Evolutionary conservation across 2,888 invertebrate species (phyloP).

Genomic region (Nasonovia ribisnigri): DNA sequence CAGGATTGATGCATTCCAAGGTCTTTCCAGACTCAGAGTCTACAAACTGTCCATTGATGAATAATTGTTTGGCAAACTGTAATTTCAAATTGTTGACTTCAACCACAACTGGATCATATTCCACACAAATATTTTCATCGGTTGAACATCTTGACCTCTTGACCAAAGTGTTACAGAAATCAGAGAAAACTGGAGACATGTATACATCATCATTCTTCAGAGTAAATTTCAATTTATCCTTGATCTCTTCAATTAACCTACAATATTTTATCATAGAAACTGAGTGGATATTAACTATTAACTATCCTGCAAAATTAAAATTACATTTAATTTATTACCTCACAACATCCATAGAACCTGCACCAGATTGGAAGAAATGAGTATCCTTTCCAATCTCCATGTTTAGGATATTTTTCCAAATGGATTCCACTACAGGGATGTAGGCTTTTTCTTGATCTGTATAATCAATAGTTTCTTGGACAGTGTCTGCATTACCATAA

Average conservation of each 20-base stretch:
- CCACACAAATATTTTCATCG: conserved; percentile 73
- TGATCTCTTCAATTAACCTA: conserved; percentile 91
- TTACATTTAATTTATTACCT: conserved; percentile 70
- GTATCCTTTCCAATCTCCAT: conserved; percentile 81
- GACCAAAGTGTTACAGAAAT: conserved; percentile 81
- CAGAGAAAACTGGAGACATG: conserved; percentile 89
- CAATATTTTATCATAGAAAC: conserved; percentile 65
- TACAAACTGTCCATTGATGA: conserved; percentile 91
- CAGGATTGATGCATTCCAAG: conserved; percentile 81
- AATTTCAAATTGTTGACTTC: conserved; percentile 87
- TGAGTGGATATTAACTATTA: conserved; percentile 6
- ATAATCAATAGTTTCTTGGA: conserved; percentile 75
- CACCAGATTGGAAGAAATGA: conserved; percentile 94
- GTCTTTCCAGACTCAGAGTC: conserved; percentile 79
- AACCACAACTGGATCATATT: conserved; percentile 82
- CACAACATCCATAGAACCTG: conserved; percentile 98
- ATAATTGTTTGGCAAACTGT: conserved; percentile 89
- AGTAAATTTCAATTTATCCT: conserved; percentile 81
- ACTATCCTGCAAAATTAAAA: not conserved
- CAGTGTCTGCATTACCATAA: conserved; percentile 77
- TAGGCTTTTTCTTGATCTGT: conserved; percentile 81
- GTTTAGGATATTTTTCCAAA: conserved; percentile 90
- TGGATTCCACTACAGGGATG: conserved; percentile 76
- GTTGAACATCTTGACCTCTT: conserved; percentile 77
- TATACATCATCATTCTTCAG: conserved; percentile 92